Percentiles rank a stretch among this genome's conserved stretches.
Evolutionary conservation across 2,888 invertebrate species (phyloP).

Genomic region (Eurytoma adleriae): DNA sequence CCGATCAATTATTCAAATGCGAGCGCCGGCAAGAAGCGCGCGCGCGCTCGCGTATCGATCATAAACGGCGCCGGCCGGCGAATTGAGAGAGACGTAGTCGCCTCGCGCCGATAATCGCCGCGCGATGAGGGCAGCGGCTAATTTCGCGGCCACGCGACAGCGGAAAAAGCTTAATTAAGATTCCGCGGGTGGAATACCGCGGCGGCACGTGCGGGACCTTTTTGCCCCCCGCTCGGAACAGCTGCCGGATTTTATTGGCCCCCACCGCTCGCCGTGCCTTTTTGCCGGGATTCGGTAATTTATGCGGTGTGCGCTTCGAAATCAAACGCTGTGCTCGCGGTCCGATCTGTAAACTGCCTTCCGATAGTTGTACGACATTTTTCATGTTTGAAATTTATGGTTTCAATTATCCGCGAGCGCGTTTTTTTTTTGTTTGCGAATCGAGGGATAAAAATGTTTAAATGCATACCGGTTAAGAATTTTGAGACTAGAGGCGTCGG

Average conservation of each 20-base stretch:
- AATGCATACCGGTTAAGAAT: not conserved
- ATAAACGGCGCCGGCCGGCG: constrained; percentile 30
- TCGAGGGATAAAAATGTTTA: not conserved
- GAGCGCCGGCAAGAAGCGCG: not conserved
- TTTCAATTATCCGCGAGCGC: not conserved
- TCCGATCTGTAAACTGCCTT: too few relatives aligned
- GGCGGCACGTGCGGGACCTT: too few relatives aligned
- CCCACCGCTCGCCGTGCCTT: not conserved
- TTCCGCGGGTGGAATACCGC: constrained; percentile 42
- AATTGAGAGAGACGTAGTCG: not conserved
- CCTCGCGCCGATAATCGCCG: constrained; percentile 18
- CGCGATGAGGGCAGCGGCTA: constrained; percentile 10
- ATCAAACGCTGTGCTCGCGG: too few relatives aligned
- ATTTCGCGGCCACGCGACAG: constrained; percentile 46
- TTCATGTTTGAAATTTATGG: too few relatives aligned
- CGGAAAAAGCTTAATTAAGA: constrained; percentile 53
- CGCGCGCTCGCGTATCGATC: constrained; percentile 39
- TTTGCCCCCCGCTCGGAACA: too few relatives aligned
- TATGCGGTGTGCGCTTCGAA: constrained; percentile 18
- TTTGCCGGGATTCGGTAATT: constrained; percentile 38
- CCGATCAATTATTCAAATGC: constrained; percentile 53
- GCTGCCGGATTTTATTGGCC: constrained; percentile 29
- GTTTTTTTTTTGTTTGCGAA: not conserved
- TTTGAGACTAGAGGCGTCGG: not conserved
- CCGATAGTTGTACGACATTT: too few relatives aligned